Evolutionary conservation across 2,113 vertebrate genomes (phyloP).

Genomic region (Axis porcinus): DNA sequence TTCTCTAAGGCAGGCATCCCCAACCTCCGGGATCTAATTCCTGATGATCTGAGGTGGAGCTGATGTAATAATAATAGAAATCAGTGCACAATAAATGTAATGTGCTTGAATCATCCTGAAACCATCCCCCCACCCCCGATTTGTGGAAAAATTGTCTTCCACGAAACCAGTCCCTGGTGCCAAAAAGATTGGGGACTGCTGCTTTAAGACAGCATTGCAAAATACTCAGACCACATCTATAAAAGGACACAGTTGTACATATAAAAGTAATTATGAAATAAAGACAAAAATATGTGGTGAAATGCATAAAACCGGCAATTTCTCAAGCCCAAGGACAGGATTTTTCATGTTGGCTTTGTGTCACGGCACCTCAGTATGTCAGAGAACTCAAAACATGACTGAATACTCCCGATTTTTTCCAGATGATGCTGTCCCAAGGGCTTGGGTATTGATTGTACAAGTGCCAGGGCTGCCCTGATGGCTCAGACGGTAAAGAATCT

Average conservation of each 20-base stretch:
- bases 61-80: background rate
- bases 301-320: background rate
- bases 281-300: background rate
- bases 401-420: background rate
- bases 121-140: background rate
- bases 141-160: background rate
- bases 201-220: background rate
- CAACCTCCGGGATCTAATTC: background rate
- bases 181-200: background rate
- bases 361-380: background rate
- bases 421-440: background rate
- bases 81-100: background rate
- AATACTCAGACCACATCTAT: background rate
- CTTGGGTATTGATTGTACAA: background rate
- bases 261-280: conserved; percentile 16
- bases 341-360: background rate
- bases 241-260: background rate
- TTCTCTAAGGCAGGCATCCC: background rate
- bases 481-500: background rate
- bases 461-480: background rate
- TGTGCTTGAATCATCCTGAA: background rate
- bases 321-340: background rate
- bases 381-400: background rate
- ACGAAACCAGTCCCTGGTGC: background rate
- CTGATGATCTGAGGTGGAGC: background rate